Percentiles rank a stretch among this genome's conserved stretches.
These are phyloP conservation scores for Ophioninae sp. DNA, from an alignment of 2,888 invertebrate species.

Conservation along the genomic window DNA sequence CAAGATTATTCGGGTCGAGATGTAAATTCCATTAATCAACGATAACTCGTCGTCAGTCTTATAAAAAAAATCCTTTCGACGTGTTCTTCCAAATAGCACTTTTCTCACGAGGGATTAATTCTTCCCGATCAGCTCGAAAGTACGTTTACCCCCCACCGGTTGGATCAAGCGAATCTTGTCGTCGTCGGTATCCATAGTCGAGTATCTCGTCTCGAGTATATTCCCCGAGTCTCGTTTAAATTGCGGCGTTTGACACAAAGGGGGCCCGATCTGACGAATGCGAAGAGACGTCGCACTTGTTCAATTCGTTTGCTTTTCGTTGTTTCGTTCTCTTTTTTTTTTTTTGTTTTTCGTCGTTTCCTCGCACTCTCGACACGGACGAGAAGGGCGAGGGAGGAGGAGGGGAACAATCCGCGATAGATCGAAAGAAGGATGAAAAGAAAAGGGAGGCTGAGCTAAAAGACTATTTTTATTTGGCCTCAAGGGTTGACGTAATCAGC, in stretches of 20 bases:
- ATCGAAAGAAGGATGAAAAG: conserved; percentile 7
- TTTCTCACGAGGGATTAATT: neutral
- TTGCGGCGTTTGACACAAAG: conserved; percentile 14
- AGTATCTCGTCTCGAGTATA: neutral
- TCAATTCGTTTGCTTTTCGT: neutral
- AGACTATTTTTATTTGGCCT: conserved; percentile 55
- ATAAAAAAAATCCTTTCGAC: too few species aligned
- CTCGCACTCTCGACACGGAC: neutral
- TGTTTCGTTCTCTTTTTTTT: neutral
- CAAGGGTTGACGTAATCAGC: conserved; percentile 58
- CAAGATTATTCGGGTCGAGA: too few species aligned
- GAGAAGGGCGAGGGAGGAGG: too few species aligned
- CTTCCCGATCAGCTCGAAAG: neutral
- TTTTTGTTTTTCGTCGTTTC: neutral
- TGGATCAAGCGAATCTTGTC: neutral
- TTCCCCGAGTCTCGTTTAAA: neutral
- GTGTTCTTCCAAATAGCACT: neutral
- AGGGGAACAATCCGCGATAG: neutral
- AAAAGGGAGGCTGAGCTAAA: neutral
- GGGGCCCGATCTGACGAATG: conserved; percentile 3
- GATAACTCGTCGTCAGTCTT: too few species aligned
- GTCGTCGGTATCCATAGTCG: neutral
- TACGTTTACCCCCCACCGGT: too few species aligned
- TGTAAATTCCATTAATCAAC: too few species aligned
- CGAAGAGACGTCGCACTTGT: conserved; percentile 1